Percentiles rank a stretch among this genome's conserved stretches.
Conservation (phyloP, 2,888 invertebrate genomes). For the Coronaproctus castanopsis region DNA sequence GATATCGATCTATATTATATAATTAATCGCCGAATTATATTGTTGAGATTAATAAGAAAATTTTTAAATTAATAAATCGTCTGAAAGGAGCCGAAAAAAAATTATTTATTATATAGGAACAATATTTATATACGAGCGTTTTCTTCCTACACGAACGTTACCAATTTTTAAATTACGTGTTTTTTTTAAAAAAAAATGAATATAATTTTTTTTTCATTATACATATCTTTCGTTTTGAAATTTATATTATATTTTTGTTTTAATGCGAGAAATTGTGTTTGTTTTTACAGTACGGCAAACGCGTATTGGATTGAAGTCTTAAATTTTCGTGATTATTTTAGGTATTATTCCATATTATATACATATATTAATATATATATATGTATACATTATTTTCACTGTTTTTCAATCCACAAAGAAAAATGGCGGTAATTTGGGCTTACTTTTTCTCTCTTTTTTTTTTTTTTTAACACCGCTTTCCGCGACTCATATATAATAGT, state of each 20-base stretch:
- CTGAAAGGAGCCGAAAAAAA: not conserved
- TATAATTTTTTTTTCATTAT: too few relatives aligned
- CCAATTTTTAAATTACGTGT: not conserved
- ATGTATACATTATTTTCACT: not conserved
- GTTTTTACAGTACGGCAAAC: conserved; percentile 14
- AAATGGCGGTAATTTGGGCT: conserved; percentile 5
- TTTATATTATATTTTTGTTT: too few relatives aligned
- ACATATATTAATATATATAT: too few relatives aligned
- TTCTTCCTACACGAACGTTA: not conserved
- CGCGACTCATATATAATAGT: too few relatives aligned
- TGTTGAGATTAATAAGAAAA: too few relatives aligned
- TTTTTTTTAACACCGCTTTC: not conserved
- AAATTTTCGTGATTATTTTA: conserved; percentile 4
- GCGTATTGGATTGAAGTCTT: conserved; percentile 13
- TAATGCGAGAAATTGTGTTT: conserved; percentile 7
- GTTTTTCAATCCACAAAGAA: conserved; percentile 1
- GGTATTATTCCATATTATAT: too few relatives aligned
- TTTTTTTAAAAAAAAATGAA: too few relatives aligned
- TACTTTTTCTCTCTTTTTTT: not conserved
- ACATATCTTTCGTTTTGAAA: too few relatives aligned
- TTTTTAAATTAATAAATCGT: too few relatives aligned
- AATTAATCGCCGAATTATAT: too few relatives aligned
- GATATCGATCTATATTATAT: too few relatives aligned
- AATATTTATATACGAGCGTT: not conserved
- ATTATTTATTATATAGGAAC: not conserved